Conservation (phyloP, 2,113 vertebrate species). For the Cyanoliseus patagonus region DNA sequence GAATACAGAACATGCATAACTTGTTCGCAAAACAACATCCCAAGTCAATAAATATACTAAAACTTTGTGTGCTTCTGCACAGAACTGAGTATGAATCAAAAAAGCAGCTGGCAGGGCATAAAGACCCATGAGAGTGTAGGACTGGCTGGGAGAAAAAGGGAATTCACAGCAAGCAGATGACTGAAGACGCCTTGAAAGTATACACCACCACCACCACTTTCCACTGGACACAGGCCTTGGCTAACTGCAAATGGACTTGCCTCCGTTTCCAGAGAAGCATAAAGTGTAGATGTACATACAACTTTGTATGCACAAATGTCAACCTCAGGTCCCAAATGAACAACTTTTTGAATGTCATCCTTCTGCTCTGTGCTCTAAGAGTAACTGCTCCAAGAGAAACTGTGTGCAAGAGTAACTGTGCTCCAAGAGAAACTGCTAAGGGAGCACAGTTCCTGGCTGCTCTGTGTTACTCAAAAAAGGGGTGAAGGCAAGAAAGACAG, state of each 20-base stretch:
- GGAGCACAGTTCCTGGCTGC: neutral
- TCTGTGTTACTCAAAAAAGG: neutral
- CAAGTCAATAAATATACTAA: neutral
- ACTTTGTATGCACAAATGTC: neutral
- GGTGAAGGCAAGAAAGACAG: neutral
- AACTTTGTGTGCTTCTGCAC: neutral
- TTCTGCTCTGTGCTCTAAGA: neutral
- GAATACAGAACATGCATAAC: neutral
- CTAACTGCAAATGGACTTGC: neutral
- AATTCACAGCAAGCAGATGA: neutral
- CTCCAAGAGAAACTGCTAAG: neutral
- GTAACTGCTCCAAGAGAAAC: neutral
- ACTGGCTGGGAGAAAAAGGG: neutral
- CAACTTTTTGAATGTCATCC: neutral
- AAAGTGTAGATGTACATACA: neutral
- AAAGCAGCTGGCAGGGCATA: neutral
- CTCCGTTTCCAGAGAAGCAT: neutral
- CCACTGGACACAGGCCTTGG: neutral
- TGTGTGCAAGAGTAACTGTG: too few relatives aligned
- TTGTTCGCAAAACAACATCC: neutral
- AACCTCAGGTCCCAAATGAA: neutral
- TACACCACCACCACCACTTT: neutral
- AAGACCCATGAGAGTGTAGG: fast-evolving
- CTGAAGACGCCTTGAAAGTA: neutral
- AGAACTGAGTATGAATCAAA: neutral